These are phyloP conservation scores for Megamerina dolium DNA, from an alignment of 2,888 invertebrate species.

Conservation along the genomic window DNA sequence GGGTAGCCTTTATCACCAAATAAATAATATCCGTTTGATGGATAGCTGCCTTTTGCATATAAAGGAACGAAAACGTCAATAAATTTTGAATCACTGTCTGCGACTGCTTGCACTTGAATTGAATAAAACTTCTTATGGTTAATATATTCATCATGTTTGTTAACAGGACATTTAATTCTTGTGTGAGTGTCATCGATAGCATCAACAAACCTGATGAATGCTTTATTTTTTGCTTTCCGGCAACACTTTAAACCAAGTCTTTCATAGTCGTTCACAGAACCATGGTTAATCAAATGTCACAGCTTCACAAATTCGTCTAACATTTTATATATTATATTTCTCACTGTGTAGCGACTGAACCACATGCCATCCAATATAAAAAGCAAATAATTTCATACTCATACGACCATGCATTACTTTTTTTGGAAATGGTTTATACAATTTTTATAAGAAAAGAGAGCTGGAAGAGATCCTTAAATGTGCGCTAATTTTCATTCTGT, in stretches of 20 bases:
- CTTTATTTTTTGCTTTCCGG: not conserved
- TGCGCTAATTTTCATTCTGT: too few relatives aligned
- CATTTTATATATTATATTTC: conserved; percentile 2
- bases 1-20: conserved; percentile 11
- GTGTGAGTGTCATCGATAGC: conserved; percentile 1
- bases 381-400: too few relatives aligned
- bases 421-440: too few relatives aligned
- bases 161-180: conserved; percentile 5
- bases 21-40: too few relatives aligned
- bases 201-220: not conserved
- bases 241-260: too few relatives aligned
- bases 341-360: not conserved
- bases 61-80: conserved; percentile 2
- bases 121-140: conserved; percentile 9
- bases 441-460: too few relatives aligned
- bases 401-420: too few relatives aligned
- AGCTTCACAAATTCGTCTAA: not conserved
- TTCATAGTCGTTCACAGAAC: too few relatives aligned
- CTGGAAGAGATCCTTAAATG: not conserved
- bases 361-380: not conserved
- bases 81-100: conserved; percentile 2
- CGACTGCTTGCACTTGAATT: conserved; percentile 5
- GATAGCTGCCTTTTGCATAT: too few relatives aligned
- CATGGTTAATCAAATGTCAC: not conserved
- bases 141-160: too few relatives aligned